These are phyloP conservation scores for Amblyopsis rosae DNA, from an alignment of 2,113 vertebrate species.

Conservation along the genomic window DNA sequence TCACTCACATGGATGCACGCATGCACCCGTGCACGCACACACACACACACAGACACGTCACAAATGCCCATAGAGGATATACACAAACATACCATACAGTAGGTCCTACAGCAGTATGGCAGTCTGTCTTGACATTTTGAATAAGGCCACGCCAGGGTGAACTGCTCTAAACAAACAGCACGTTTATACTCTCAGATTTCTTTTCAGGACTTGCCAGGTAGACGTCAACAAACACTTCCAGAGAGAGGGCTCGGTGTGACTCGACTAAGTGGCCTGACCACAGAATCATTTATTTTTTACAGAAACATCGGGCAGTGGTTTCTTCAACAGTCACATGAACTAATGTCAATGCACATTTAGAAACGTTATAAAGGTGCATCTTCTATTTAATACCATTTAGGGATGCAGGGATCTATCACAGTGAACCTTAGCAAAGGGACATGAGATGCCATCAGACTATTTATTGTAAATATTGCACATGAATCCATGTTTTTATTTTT, in stretches of 20 bases:
- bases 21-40: neutral
- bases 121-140: slow-evolving; percentile 31
- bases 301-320: neutral
- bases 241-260: slow-evolving; percentile 27
- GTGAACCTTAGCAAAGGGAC: neutral
- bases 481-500: too few species aligned
- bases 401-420: neutral
- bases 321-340: neutral
- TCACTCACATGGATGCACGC: neutral
- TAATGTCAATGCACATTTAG: neutral
- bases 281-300: slow-evolving; percentile 36
- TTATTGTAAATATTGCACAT: neutral
- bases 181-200: slow-evolving; percentile 14
- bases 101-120: neutral
- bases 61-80: neutral
- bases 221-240: slow-evolving; percentile 25
- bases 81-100: neutral
- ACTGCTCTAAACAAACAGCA: slow-evolving; percentile 18
- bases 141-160: slow-evolving; percentile 30
- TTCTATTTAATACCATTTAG: neutral
- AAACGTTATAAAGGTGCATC: neutral
- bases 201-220: slow-evolving; percentile 28
- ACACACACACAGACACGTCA: neutral
- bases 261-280: slow-evolving; percentile 19
- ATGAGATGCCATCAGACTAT: neutral